Base-by-base conservation (phyloP, 2,113 vertebrate genomes). In the Pomatorhinus ruficollis region DNA sequence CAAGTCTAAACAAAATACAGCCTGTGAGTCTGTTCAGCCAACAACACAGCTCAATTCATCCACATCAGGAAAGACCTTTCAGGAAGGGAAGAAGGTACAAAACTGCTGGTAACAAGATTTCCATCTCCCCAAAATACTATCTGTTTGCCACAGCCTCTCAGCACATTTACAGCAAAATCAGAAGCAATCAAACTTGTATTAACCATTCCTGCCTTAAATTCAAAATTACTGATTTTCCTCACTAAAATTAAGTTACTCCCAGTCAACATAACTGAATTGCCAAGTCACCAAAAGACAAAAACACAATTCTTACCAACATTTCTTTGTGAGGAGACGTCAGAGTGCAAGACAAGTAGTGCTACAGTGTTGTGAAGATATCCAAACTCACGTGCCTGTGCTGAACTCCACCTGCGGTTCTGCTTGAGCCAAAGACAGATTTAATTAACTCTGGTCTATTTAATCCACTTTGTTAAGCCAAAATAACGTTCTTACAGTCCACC, bases 381-480 rank as follows among this genome's bases (percentile, higher is more conserved):
- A 95, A 99, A 99, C 96, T 99, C 99, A 7, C 99, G 98, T 20
- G 99, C 99, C 96, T 99, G 99, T 37, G 99, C 98, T 12, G 99
- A 99, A 97, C 98, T 99, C 99, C 99, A 99, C 28, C 99, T 98
- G 20, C 99, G 99, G 83, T 99, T 99, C 99, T 99, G 95, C 37
- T 92, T 86, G 71, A 83, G n/a, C 39, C 89, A 72, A 72, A 81
- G 72, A 79, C 54, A 95, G 18, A 66, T 35, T 70, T 39, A 45
- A 70, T 93, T 59, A 74, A 28, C 35, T 81, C 11, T 18, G 6
- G 6, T 8, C 63, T 27, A 87, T 53, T 65, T 23, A 44, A 52
- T 31, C 3, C 8, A 52, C 35, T 78, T 64, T 39, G 10, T 30
- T 17, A 78, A 82, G 63, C 20, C 42, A 70, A 78, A 93, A 40